Evolutionary conservation across 2,888 invertebrate genomes (phyloP).

Genomic region (Andrena marginata): DNA sequence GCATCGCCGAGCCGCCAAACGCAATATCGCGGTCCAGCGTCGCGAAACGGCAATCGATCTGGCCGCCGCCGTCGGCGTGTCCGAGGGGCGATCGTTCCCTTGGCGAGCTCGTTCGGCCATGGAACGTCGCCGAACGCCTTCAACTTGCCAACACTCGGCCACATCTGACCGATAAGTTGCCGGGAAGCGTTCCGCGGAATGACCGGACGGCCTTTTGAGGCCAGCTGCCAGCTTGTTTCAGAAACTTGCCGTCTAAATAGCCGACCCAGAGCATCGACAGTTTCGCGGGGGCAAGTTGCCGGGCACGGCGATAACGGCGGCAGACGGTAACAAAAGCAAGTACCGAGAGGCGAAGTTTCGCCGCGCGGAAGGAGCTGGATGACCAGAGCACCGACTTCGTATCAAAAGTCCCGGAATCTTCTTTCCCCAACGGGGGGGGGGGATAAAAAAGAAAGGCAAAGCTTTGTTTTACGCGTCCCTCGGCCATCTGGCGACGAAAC

Average conservation of each 20-base stretch:
- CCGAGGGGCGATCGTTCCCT: background rate
- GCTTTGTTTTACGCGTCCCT: conserved; percentile 11
- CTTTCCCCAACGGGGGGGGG: background rate
- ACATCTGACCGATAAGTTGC: conserved; percentile 67
- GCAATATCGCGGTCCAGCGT: background rate
- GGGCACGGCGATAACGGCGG: conserved; percentile 61
- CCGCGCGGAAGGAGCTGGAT: conserved; percentile 45
- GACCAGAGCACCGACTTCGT: conserved; percentile 32
- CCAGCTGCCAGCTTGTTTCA: conserved; percentile 74
- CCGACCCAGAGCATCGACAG: conserved; percentile 66
- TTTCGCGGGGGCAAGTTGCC: conserved; percentile 73
- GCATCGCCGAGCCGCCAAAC: background rate
- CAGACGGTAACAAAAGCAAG: conserved; percentile 45
- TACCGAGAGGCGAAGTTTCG: conserved; percentile 56
- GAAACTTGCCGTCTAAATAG: conserved; percentile 78
- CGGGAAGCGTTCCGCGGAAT: conserved; percentile 58
- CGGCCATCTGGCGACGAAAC: conserved; percentile 19
- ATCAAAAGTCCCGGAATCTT: conserved; percentile 59
- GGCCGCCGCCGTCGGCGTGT: background rate
- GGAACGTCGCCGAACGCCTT: background rate
- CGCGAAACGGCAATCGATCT: conserved; percentile 3
- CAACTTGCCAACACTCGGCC: conserved; percentile 59
- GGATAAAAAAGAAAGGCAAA: conserved; percentile 3
- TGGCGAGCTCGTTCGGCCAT: conserved; percentile 3
- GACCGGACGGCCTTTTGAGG: conserved; percentile 73